Evolutionary conservation across 2,888 invertebrate species (phyloP), one percentile per base, ranked within the genome.

Genomic region (Sphaerophoria taeniata): DNA sequence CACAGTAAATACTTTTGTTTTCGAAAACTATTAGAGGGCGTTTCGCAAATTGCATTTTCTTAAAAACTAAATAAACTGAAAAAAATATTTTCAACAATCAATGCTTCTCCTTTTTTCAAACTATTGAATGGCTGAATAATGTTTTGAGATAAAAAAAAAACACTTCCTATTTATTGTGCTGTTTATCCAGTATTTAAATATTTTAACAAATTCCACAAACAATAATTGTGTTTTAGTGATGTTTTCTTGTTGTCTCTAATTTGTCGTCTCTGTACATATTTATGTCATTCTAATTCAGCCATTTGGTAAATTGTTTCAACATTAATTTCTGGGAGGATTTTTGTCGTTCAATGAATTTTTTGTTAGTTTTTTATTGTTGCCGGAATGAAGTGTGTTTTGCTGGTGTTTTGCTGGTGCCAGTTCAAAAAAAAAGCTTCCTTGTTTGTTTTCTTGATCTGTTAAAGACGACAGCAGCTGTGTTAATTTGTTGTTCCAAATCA

Each of bases 1-100:
- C 89, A 90, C 89, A 90, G 89, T 89, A 89, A 89, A 89, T 89
- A 78, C 75, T 69, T 79, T 73, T 51, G 51, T 11, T 53, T n/a
- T n/a, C n/a, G n/a, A n/a, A 61, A 34, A 71, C 31, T 51, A 14
- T 56, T 51, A 3, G 63, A 74, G 63, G 43, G 90, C 90, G 89
- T 88, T 85, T 87, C 83, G 88, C 88, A 89, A 88, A 88, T 89
- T 88, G 88, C 87, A 88, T 81, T 85, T 84, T 60, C 60, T 81
- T 69, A 63, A 60, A 39, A 39, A 11, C 6, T 47, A 63, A 14
- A 6, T 43, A 14, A 34, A 71, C 73, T 81, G 81, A 74, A 80
- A 76, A 74, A 80, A 79, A 60, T 79, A 80, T 80, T 74, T 65
- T 70, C 36, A 67, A 58, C 31, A 7, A 76, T 70, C 39, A 11